These are phyloP conservation scores for Chironomus striatipennis DNA, from an alignment of 1,140 invertebrate species.

Conservation along the genomic window DNA sequence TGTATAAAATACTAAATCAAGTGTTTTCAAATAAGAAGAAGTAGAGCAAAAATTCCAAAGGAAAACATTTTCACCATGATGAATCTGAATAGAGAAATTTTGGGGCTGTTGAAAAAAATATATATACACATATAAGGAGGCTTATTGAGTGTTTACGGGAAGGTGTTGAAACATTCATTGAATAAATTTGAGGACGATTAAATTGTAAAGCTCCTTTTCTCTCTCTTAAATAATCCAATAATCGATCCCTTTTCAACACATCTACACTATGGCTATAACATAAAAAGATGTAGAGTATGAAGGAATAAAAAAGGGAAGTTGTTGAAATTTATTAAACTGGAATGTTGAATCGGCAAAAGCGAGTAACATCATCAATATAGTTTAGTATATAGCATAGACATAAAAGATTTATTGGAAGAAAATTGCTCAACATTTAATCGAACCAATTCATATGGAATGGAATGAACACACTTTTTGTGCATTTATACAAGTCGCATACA, in stretches of 20 bases:
- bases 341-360: background rate
- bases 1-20: no score
- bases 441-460: background rate
- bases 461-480: background rate
- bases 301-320: background rate
- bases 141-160: background rate
- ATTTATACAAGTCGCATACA: background rate
- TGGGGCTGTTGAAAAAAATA: no score
- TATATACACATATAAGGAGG: no score
- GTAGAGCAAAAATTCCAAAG: no score
- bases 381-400: background rate
- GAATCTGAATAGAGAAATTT: no score
- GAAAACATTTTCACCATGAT: no score
- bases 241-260: background rate
- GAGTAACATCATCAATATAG: background rate
- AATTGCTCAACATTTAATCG: conserved; percentile 8
- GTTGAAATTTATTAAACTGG: background rate
- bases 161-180: background rate
- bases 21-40: no score
- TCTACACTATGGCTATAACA: background rate
- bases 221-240: background rate
- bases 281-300: background rate
- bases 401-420: conserved; percentile 2
- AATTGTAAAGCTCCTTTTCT: background rate
- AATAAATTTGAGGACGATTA: background rate